Percentiles rank a stretch among this genome's conserved stretches.
phyloP scores from a whole-genome alignment of 2,113 vertebrate genomes.

The Gymnocephalus cernua region DNA sequence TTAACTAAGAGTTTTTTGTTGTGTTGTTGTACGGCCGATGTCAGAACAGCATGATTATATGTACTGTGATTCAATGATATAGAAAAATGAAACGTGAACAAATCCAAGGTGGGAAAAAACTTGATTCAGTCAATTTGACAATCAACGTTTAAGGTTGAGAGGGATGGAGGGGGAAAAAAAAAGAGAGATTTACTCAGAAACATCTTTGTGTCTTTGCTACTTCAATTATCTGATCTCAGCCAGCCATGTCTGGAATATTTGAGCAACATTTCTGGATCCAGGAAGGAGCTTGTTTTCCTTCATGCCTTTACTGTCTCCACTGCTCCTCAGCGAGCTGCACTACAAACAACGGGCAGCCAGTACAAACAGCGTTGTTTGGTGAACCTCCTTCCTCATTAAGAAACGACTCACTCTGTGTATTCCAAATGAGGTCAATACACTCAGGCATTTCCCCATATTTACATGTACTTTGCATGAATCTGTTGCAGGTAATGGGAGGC shows the following conservation, averaged over 20 bases:
- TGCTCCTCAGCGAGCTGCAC: not conserved
- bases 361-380: not conserved
- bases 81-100: no score
- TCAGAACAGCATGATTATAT: no score
- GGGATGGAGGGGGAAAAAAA: not conserved
- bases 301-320: not conserved
- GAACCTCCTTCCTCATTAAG: not conserved
- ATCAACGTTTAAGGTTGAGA: not conserved
- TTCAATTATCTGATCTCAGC: not conserved
- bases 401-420: not conserved
- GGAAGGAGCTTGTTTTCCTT: constrained; percentile 32
- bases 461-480: constrained; percentile 30
- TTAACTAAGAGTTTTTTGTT: no score
- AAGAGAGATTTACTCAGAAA: not conserved
- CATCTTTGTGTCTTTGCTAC: not conserved
- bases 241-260: constrained; percentile 10
- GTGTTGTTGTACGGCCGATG: no score
- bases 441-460: not conserved
- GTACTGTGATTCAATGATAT: no score
- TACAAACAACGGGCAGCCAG: not conserved
- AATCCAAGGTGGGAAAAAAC: no score
- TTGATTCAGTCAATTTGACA: no score
- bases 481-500: constrained; percentile 89
- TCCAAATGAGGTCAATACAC: not conserved
- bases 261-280: not conserved